A percentile compares a stretch with the other conserved stretches of the same genome.
Evolutionary conservation across 2,888 invertebrate species (phyloP).

Genomic region (Zaprionus lineosus): DNA sequence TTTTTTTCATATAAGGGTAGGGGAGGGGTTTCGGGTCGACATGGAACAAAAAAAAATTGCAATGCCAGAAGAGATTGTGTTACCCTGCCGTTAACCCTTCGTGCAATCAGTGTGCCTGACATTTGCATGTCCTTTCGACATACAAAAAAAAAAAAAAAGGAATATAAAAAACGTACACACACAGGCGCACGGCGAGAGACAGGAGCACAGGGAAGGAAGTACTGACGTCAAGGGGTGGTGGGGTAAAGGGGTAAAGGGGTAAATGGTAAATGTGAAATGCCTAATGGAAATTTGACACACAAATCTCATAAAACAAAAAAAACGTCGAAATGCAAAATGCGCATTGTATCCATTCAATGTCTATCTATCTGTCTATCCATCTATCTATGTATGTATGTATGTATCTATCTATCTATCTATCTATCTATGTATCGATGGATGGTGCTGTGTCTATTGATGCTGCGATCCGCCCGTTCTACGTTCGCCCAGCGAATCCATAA

Average conservation of each 20-base stretch:
- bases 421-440: conserved; percentile 14
- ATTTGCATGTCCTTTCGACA: conserved; percentile 76
- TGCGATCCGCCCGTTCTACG: conserved; percentile 59
- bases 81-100: conserved; percentile 67
- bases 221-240: conserved; percentile 16
- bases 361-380: conserved; percentile 45
- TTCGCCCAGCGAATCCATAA: conserved; percentile 67
- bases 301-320: conserved; percentile 74
- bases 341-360: conserved; percentile 73
- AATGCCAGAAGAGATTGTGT: conserved; percentile 69
- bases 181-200: neutral
- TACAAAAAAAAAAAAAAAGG: no score
- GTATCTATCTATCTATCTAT: no score
- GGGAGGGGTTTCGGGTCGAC: conserved; percentile 1
- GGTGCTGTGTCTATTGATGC: conserved; percentile 1
- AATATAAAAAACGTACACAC: neutral
- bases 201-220: conserved; percentile 14
- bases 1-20: conserved; percentile 44
- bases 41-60: conserved; percentile 51
- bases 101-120: conserved; percentile 64
- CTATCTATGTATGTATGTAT: conserved; percentile 22
- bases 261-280: conserved; percentile 66
- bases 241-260: conserved; percentile 27
- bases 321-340: conserved; percentile 63
- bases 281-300: conserved; percentile 81